Evolutionary conservation across 1,140 invertebrate genomes (phyloP), one percentile per base, ranked within the genome.

Genomic region (Drosophila lowei): DNA sequence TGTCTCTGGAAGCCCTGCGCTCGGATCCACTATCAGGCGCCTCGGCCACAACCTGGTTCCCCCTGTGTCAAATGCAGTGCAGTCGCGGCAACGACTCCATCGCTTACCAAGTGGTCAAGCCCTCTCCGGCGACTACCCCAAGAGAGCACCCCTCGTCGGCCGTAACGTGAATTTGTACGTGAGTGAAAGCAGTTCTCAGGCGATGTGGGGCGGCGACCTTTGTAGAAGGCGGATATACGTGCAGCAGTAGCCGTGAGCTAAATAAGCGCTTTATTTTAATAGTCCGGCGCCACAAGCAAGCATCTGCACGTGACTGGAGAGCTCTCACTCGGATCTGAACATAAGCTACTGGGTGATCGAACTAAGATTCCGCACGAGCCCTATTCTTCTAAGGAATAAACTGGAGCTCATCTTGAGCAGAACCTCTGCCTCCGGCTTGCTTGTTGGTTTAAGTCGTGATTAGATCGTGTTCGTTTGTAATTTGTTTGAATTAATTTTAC

Each of bases 21-120:
- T 94, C 95, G 0, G 83, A 92, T 23, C 16, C 52, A 5, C 93
- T 95, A 93, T 92, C 13, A 71, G 91, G 4, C 8, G 92, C 93
- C 62, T 93, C 94, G 30, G 96, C 63, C 97, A 95, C 85, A 96
- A 95, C 0, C 91, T 95, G 42, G 95, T 94, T 97, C 13, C 93
- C 94, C 4, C 93, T 96, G 77, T 97, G 96, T 96, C 95, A 97
- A 92, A 91, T 97, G 81, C 71, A 94, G 16, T 92, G 18, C 18
- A 18, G 18, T 18, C 93, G 3, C 91, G 94, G 74, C 61, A 91
- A 91, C 43, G 92, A 93, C 62, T 75, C 78, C 15, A 90, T 93
- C 30, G 92, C 93, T 42, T 93, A 93, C 77, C 91, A 92, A 55
- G 92, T 93, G n/a, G 92, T 92, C 1, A 93, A 93, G 81, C 61